Evolutionary conservation across 2,797 vertebrate genomes (phyloP).

Genomic region (Jordanella pulchra): DNA sequence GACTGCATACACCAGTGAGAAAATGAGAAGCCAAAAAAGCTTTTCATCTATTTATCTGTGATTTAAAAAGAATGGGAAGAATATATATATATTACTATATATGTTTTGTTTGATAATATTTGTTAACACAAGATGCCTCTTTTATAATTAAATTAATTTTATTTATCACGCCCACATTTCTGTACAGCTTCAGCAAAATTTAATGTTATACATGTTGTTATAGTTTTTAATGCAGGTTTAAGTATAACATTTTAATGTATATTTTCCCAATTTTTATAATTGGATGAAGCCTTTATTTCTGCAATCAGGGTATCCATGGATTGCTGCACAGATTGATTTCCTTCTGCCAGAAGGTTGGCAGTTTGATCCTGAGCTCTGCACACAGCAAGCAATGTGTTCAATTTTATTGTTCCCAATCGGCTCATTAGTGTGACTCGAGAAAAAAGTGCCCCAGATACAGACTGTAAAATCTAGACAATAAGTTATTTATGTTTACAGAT

Average conservation of each 20-base stretch:
- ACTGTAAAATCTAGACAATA: not conserved
- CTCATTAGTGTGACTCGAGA: not conserved
- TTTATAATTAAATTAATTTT: not conserved
- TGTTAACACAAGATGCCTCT: not conserved
- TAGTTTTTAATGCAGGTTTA: not conserved
- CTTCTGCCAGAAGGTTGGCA: not conserved
- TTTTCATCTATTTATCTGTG: not conserved
- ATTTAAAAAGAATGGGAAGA: not conserved
- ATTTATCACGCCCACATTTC: not conserved
- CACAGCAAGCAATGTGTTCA: not conserved
- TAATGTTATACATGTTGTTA: not conserved
- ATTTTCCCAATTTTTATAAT: too few relatives aligned
- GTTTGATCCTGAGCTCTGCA: constrained; percentile 2
- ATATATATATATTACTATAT: constrained; percentile 2
- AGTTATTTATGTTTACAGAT: not conserved
- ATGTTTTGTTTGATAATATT: not conserved
- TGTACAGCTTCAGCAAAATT: not conserved
- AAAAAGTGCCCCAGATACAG: not conserved
- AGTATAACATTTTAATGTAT: not conserved
- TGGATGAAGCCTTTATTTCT: not conserved
- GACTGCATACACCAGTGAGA: constrained; percentile 1
- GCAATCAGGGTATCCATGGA: not conserved
- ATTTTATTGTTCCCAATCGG: not conserved
- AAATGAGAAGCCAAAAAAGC: constrained; percentile 1
- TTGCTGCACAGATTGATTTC: not conserved